A percentile compares a stretch with the other conserved stretches of the same genome.
phyloP scores from a whole-genome alignment of 1,140 invertebrate genomes.

The Chlorops oryzae region DNA sequence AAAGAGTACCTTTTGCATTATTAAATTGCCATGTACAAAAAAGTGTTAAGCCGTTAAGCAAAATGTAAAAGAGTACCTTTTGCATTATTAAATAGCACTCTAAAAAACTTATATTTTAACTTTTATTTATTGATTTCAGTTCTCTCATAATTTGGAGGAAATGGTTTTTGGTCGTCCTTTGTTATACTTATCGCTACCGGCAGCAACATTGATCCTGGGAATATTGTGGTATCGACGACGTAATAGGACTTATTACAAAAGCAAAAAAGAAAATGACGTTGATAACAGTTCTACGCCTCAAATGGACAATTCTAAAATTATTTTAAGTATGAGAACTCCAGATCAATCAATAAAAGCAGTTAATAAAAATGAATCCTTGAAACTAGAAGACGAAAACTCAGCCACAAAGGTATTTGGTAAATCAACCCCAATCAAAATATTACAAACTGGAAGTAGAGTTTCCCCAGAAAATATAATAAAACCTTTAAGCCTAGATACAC shows the following conservation, averaged over 20 bases:
- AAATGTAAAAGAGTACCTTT: no score
- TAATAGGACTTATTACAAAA: constrained; percentile 41
- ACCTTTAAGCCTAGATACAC: no score
- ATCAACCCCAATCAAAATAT: constrained; percentile 46
- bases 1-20: no score
- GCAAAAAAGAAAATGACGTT: constrained; percentile 10
- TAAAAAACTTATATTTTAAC: neutral
- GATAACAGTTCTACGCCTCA: no score
- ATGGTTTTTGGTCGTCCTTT: constrained; percentile 47
- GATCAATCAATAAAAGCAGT: constrained; percentile 8
- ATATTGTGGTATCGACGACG: constrained; percentile 47
- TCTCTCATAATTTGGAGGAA: constrained; percentile 46
- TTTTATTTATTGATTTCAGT: constrained; percentile 19
- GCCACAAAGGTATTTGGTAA: constrained; percentile 38
- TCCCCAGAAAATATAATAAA: no score
- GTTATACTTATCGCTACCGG: constrained; percentile 45
- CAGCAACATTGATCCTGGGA: constrained; percentile 46
- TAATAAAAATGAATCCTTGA: constrained; percentile 9
- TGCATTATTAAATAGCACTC: no score
- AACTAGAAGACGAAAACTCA: constrained; percentile 30
- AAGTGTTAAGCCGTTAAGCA: no score
- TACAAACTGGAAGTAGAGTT: constrained; percentile 33
- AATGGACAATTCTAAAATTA: no score
- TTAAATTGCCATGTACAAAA: no score
- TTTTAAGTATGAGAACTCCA: no score